Conservation (phyloP, 1,140 invertebrate genomes). For the Andrena cerasifolii region DNA sequence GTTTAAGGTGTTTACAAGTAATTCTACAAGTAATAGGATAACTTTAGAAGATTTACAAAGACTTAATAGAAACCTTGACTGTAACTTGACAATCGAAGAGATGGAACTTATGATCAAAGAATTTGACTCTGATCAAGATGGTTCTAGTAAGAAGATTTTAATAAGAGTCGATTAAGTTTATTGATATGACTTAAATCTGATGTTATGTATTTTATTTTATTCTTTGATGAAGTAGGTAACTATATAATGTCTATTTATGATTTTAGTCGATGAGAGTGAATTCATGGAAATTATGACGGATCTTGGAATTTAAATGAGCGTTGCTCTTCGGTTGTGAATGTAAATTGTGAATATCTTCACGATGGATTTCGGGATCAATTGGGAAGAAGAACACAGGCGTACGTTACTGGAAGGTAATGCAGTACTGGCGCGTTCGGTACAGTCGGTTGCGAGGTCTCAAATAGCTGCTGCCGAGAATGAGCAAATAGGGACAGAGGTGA, state of each 20-base stretch:
- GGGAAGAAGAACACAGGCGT: constrained; percentile 82
- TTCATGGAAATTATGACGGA: constrained; percentile 49
- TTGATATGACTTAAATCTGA: neutral
- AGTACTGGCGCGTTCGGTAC: constrained; percentile 85
- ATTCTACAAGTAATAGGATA: constrained; percentile 46
- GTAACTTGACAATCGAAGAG: constrained; percentile 57
- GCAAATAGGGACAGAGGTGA: constrained; percentile 89
- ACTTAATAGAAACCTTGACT: constrained; percentile 45
- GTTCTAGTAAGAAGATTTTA: constrained; percentile 54
- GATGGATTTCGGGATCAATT: constrained; percentile 79
- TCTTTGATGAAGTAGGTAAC: no score
- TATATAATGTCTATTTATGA: constrained; percentile 11
- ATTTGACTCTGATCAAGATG: constrained; percentile 63
- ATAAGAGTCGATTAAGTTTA: neutral
- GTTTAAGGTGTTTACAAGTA: constrained; percentile 56
- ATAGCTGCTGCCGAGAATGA: constrained; percentile 91
- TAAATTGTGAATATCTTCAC: constrained; percentile 54
- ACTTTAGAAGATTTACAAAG: constrained; percentile 50
- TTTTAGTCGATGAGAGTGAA: constrained; percentile 63
- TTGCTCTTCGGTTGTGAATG: neutral
- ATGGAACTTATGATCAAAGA: constrained; percentile 66
- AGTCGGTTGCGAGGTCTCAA: constrained; percentile 87
- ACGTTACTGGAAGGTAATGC: constrained; percentile 84
- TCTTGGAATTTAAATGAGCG: neutral
- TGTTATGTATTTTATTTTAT: neutral